Evolutionary conservation across 2,113 vertebrate genomes (phyloP), one percentile per base, ranked within the genome.

Genomic region (Hylia prasina): DNA sequence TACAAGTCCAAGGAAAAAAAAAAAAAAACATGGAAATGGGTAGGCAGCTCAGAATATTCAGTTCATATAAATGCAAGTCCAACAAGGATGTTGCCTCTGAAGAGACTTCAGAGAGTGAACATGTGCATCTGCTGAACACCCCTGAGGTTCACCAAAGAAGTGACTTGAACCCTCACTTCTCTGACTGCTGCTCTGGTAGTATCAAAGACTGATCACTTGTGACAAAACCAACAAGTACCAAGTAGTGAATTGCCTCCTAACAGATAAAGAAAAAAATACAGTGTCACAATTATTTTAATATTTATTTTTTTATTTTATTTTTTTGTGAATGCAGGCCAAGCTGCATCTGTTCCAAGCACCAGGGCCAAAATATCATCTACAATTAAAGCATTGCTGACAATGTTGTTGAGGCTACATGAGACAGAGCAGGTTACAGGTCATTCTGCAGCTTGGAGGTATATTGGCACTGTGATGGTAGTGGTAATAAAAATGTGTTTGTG

Each of bases 361-460:
- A 60, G 22, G 83, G 64, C 85, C 90, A 96, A 93, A 96, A 94
- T 68, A 89, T 28, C 68, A 73, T 48, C 72, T 45, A 51, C 82
- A 95, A 78, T 94, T 95, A 95, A 88, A 92, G 56, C 30, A 71
- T 8, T 80, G 75, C 60, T 93, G 85, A 95, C 90, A 86, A 70
- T 30, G 45, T 78, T 86, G 57, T 87, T 65, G 81, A 75, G 71
- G 50, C 66, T 95, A 72, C 50, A 53, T 15, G 40, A 85, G 66
- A 89, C 1, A 4, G 57, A 87, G 58, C 11, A 93, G 82, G 92
- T 48, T 86, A 90, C 63, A 95, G 90, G 64, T 92, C 90, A 94
- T 51, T 42, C 88, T 92, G 63, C 47, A 94, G 71, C 68, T 86
- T 73, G 44, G 68, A 96, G 90, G 71, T 96, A 54, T 85, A 63